phyloP scores from a whole-genome alignment of 2,888 invertebrate species.

The Agriopis leucophaearia region DNA sequence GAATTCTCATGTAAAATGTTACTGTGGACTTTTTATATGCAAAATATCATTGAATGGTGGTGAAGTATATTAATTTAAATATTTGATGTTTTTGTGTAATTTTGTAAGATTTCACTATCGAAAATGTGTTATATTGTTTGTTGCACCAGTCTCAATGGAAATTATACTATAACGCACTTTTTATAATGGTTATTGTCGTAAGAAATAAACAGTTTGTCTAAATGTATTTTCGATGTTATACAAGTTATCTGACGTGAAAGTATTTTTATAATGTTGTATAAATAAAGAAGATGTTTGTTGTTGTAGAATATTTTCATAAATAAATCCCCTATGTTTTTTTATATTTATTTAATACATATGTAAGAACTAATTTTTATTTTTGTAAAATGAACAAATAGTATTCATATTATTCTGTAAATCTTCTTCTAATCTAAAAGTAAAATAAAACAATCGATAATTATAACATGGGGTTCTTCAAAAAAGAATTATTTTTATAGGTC shows the following conservation, averaged over 20 bases:
- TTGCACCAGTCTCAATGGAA: slow-evolving; percentile 40
- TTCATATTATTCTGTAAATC: too few species aligned
- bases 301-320: slow-evolving; percentile 25
- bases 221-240: slow-evolving; percentile 81
- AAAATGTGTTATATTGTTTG: slow-evolving; percentile 39
- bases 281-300: slow-evolving; percentile 57
- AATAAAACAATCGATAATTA: too few species aligned
- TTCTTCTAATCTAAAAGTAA: too few species aligned
- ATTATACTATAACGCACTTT: slow-evolving; percentile 53
- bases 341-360: neutral
- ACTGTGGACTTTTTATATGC: slow-evolving; percentile 24
- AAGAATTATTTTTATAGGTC: too few species aligned
- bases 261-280: slow-evolving; percentile 77
- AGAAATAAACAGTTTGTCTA: slow-evolving; percentile 54
- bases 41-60: slow-evolving; percentile 14
- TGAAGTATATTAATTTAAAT: slow-evolving; percentile 19
- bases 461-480: too few species aligned
- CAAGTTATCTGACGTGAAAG: slow-evolving; percentile 71
- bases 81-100: slow-evolving; percentile 25
- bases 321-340: too few species aligned
- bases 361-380: too few species aligned
- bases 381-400: too few species aligned
- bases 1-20: slow-evolving; percentile 28
- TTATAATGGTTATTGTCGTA: slow-evolving; percentile 56
- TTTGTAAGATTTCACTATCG: slow-evolving; percentile 27